phyloP scores from a whole-genome alignment of 2,888 invertebrate species.

The Cerastis leucographa region DNA sequence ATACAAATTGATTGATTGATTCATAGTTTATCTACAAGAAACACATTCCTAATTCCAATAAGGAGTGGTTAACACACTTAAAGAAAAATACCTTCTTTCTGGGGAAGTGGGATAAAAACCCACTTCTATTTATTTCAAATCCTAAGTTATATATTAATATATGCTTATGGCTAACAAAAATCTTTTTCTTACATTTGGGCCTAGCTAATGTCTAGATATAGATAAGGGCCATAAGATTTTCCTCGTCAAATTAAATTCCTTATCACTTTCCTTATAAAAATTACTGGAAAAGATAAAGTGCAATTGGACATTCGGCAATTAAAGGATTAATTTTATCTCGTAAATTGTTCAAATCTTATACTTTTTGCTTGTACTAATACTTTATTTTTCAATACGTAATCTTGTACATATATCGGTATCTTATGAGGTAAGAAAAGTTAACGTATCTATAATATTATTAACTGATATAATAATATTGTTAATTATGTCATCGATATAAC shows the following conservation, averaged over 20 bases:
- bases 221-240: constrained; percentile 19
- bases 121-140: neutral
- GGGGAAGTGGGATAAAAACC: neutral
- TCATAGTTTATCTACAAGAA: constrained; percentile 22
- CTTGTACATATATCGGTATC: constrained; percentile 18
- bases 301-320: constrained; percentile 16
- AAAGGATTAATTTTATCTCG: constrained; percentile 45
- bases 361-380: constrained; percentile 7
- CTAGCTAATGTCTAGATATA: neutral
- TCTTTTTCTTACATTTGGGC: neutral
- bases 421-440: constrained; percentile 25
- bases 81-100: neutral
- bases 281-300: constrained; percentile 22
- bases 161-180: neutral
- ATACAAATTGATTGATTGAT: constrained; percentile 22
- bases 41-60: neutral
- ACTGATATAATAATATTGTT: constrained; percentile 18
- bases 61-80: neutral
- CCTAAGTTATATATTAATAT: too few species aligned
- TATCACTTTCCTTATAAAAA: constrained; percentile 40
- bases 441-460: constrained; percentile 16
- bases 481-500: constrained; percentile 28
- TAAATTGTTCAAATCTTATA: constrained; percentile 16
- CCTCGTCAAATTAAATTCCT: constrained; percentile 3
- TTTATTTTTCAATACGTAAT: constrained; percentile 24